Conservation (phyloP, 2,888 invertebrate genomes). For the Notodonta dromedarius region DNA sequence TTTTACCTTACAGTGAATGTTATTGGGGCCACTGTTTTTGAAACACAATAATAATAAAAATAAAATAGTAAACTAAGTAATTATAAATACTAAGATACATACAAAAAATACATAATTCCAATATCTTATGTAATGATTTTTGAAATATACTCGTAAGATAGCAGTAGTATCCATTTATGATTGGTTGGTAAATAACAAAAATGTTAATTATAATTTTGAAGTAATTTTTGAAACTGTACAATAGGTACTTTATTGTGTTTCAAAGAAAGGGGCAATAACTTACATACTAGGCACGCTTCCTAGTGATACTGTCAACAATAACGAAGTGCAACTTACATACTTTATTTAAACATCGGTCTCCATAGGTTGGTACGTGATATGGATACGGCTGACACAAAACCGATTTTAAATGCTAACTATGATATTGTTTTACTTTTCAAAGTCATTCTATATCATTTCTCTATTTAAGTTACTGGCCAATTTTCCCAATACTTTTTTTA, state of each 20-base stretch:
- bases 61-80: too few relatives aligned
- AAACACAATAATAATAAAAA: conserved; percentile 44
- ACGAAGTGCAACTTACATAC: conserved; percentile 44
- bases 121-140: too few relatives aligned
- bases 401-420: conserved; percentile 26
- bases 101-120: too few relatives aligned
- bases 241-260: conserved; percentile 32
- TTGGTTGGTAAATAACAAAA: too few relatives aligned
- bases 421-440: conserved; percentile 18
- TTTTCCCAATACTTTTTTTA: conserved; percentile 25
- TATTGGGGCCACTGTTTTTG: conserved; percentile 55
- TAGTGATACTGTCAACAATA: conserved; percentile 50
- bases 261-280: conserved; percentile 37
- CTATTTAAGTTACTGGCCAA: conserved; percentile 43
- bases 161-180: too few relatives aligned
- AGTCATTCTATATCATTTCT: conserved; percentile 15
- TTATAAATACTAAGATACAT: too few relatives aligned
- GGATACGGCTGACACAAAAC: conserved; percentile 26
- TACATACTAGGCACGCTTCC: conserved; percentile 32
- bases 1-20: conserved; percentile 81
- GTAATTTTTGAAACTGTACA: too few relatives aligned
- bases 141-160: too few relatives aligned
- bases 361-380: conserved; percentile 26
- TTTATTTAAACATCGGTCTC: conserved; percentile 34
- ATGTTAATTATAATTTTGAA: too few relatives aligned